Evolutionary conservation across 2,113 vertebrate genomes (phyloP), one percentile per base, ranked within the genome.

Genomic region (Daubentonia madagascariensis): DNA sequence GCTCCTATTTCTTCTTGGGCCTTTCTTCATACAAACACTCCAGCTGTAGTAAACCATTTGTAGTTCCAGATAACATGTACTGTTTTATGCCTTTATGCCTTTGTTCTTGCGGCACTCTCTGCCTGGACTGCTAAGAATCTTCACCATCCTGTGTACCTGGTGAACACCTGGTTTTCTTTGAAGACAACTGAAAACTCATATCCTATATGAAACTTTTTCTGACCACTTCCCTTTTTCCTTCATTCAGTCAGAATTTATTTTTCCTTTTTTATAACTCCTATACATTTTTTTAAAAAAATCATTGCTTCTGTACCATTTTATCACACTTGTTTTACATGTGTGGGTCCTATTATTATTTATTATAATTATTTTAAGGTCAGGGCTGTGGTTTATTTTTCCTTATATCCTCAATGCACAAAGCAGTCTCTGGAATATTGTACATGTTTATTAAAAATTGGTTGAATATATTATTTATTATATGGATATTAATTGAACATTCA

Each of bases 151-250:
- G 83, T 43, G 54, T 90, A 97, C 93, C 97, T 95, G 94, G 76
- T 17, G 43, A 97, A 94, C 97, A 97, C 83, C 93, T 95, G 97
- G 40, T 72, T 90, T 96, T 94, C 90, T 94, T 94, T 86, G 73
- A 95, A 85, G 72, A 17, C 45, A 91, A 85, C n/a, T 94, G 6
- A 61, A 93, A 97, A 95, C 43, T 95, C 28, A 72, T 22, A 48
- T 89, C 72, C 75, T 92, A 0, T 67, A 57, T 92, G 89, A 92
- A 97, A 94, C 48, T 85, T 48, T 67, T 94, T 83, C 48, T 87
- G 67, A 96, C 67, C 68, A 94, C 90, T 97, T 98, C 94, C 86
- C 28, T 73, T 83, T 97, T 94, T 78, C 32, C 35, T 91, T 89
- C 6, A 84, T 8, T 54, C 37, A 86, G 17, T 91, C 70, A 91